A percentile compares a stretch with the other conserved stretches of the same genome.
Conservation (phyloP, 2,113 vertebrate species). For the Ploceus nigricollis region DNA sequence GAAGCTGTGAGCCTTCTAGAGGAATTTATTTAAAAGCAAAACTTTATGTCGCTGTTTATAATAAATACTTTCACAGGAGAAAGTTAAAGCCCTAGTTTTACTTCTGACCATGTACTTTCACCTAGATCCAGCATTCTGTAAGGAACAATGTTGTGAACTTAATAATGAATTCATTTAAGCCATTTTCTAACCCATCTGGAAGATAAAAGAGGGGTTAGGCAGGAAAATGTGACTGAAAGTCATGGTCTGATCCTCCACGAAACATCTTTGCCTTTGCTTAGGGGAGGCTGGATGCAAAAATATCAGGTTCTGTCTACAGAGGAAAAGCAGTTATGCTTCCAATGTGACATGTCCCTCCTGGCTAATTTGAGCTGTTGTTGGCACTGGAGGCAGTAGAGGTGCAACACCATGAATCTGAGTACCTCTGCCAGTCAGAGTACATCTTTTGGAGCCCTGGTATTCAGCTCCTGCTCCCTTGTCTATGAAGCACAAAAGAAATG, state of each 20-base stretch:
- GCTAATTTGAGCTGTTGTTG: neutral
- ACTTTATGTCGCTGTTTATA: neutral
- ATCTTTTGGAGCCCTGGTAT: neutral
- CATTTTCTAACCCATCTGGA: neutral
- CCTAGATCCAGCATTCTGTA: neutral
- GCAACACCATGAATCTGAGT: neutral
- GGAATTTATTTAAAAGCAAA: neutral
- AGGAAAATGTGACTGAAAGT: neutral
- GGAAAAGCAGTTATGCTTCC: neutral
- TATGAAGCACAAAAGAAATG: neutral
- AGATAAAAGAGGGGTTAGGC: neutral
- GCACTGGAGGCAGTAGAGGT: neutral
- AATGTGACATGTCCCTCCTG: neutral
- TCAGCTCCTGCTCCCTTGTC: neutral
- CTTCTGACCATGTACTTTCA: neutral
- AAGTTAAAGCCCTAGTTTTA: neutral
- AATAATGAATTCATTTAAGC: neutral
- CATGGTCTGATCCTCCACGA: neutral
- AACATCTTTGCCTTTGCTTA: neutral
- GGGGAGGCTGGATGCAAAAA: neutral
- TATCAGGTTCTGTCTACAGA: neutral
- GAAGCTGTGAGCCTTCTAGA: neutral
- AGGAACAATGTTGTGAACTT: neutral
- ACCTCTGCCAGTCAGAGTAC: neutral
- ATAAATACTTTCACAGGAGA: neutral